Evolutionary conservation across 2,113 vertebrate genomes (phyloP), one percentile per base, ranked within the genome.

Genomic region (Ariopsis seemanni): DNA sequence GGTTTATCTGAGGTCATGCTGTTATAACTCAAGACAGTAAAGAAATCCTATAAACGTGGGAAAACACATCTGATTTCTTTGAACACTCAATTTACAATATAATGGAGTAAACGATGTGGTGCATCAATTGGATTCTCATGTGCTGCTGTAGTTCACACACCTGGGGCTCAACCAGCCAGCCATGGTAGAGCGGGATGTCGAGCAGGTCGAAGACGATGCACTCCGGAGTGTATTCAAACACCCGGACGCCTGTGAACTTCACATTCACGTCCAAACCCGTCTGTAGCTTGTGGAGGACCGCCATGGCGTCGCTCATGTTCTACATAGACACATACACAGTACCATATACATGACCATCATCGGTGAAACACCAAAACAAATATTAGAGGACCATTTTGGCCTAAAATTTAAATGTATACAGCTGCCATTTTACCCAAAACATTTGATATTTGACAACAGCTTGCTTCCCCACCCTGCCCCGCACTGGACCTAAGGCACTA

Each of bases 231-330:
- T 99, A 99, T 90, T 99, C 98, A 85, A 99, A 99, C 0, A 99
- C 97, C 58, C 97, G 94, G 58, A 99, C 98, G 15, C 98, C 98
- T 2, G 97, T 99, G 90, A 99, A 99, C 94, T 96, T 99, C 86
- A 99, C 98, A 10, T 99, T 99, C 85, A 99, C 98, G 71, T 99
- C 98, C 94, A 99, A 95, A 63, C 98, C 98, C 0, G 98, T 99
- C 93, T 99, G 98, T 58, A 99, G 94, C 93, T 99, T 99, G 90
- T 99, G 98, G 42, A 99, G 91, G 92, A 99, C 96, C 0, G 97
- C 97, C 97, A 99, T 99, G 85, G 98, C 98, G 87, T 99, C 98
- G 69, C 98, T 99, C 97, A 99, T 99, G 89, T 99, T 99, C 98
- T 99, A 85, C 7, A 85, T 42, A 85, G 11, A 60, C 69, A 75